Base-by-base conservation (phyloP, 2,113 vertebrate genomes). In the Clarias magur region DNA sequence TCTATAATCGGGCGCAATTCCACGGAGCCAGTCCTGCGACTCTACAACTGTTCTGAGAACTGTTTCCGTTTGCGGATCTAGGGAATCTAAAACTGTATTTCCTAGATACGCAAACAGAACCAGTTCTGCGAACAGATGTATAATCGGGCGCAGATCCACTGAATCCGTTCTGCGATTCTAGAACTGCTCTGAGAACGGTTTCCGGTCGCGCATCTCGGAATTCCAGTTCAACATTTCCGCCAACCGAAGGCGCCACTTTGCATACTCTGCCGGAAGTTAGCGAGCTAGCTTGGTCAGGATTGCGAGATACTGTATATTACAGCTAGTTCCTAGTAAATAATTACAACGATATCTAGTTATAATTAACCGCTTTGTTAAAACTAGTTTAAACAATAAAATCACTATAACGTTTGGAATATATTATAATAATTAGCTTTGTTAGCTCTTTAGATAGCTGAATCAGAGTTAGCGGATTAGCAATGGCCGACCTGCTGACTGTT, bases 401-500 rank as follows among this genome's bases (percentile, higher is more conserved):
- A n/a, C 0, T 76, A 19, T 19, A n/a, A n/a, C 12, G 4, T n/a
- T 0, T 11, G 25, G 42, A 15, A 4, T 59, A 23, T 34, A 60
- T 60, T 17, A 0, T 6, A 19, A 60, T 30, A 30, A 16, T 79
- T 57, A 11, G 57, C n/a, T 80, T 17, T 62, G 57, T 38, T 11
- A 30, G 27, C 13, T 23, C 0, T 57, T 34, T 72, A 34, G 48
- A 48, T 34, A 15, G 62, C 42, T 27, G 19, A 62, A 38, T 2
- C 79, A 23, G 30, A 16, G 68, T 10, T 0, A 70, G 80, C 19
- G 17, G 79, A 17, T 48, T n/a, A 15, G 60, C 73, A 17, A 90
- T 90, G 89, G 78, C 89, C 2, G 87, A 90, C 80, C 83, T 90
- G 10, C 72, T 88, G 80, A 90, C 89, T 1, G 85, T 87, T 53